Evolutionary conservation across 1,140 invertebrate species (phyloP).

Genomic region (Cyclargus thomasi): DNA sequence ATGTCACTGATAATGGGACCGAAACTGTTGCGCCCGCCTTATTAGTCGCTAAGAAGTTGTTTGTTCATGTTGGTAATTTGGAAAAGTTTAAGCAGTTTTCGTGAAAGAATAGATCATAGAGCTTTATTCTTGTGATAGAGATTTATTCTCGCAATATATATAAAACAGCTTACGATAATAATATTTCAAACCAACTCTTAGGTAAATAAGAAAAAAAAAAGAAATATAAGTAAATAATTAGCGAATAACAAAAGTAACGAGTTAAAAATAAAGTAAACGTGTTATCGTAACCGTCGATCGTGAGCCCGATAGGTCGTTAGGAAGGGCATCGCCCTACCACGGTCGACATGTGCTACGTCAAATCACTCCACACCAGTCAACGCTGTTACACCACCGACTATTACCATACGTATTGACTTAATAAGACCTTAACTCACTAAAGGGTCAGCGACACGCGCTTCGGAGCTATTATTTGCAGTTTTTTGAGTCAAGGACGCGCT

Average conservation of each 20-base stretch:
- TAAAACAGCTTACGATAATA: too few relatives aligned
- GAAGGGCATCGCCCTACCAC: constrained; percentile 34
- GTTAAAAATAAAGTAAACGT: constrained; percentile 16
- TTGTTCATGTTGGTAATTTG: neutral
- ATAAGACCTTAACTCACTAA: constrained; percentile 17
- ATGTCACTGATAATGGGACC: constrained; percentile 60
- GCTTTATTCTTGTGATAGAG: neutral
- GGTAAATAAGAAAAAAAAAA: neutral
- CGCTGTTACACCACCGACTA: constrained; percentile 1
- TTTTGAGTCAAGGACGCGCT: constrained; percentile 54
- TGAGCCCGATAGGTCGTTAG: constrained; percentile 20
- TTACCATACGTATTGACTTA: constrained; percentile 14
- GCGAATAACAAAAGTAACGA: neutral
- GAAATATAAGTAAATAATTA: neutral
- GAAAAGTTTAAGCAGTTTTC: neutral
- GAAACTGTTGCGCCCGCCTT: constrained; percentile 26
- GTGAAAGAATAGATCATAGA: neutral
- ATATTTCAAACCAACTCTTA: too few relatives aligned
- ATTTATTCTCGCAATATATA: too few relatives aligned
- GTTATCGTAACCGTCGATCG: constrained; percentile 15
- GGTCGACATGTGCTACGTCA: constrained; percentile 23
- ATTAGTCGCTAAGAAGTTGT: constrained; percentile 27
- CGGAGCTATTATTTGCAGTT: constrained; percentile 56
- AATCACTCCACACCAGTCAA: constrained; percentile 4
- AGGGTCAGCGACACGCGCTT: constrained; percentile 49